phyloP scores from a whole-genome alignment of 30 jellyfish, hydroid and myxozoan species.

The Morbakka virulenta region DNA sequence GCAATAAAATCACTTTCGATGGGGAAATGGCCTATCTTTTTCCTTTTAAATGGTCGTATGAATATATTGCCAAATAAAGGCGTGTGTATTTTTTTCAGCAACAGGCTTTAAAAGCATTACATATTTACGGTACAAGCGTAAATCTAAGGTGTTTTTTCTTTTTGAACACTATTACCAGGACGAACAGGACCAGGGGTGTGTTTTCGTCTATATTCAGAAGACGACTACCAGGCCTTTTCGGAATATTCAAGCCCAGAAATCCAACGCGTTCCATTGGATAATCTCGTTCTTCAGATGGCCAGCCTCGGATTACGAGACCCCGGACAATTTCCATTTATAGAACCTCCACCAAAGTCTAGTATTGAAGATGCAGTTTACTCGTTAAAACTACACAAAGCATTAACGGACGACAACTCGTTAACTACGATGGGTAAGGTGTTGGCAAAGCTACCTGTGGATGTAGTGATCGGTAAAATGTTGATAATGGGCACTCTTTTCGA shows the following conservation, averaged over 20 bases:
- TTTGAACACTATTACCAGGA: no score
- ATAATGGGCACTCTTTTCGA: constrained; percentile 89
- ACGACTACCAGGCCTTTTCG: constrained; percentile 81
- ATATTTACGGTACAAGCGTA: no score
- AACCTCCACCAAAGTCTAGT: constrained; percentile 86
- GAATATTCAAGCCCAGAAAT: constrained; percentile 97
- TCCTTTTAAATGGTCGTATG: no score
- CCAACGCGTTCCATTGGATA: constrained; percentile 93
- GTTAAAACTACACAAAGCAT: constrained; percentile 79
- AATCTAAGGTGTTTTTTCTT: no score
- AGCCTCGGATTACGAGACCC: constrained; percentile 93
- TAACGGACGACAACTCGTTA: constrained; percentile 61
- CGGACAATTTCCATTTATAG: constrained; percentile 86
- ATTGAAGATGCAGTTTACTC: constrained; percentile 69
- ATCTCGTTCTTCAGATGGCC: constrained; percentile 91
- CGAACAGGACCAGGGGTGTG: constrained; percentile 99
- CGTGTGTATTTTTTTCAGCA: no score
- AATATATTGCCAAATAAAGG: no score
- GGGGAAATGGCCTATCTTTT: no score
- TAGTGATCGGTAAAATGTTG: constrained; percentile 87
- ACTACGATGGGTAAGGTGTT: constrained; percentile 91
- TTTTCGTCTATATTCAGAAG: constrained; percentile 90
- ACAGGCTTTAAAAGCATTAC: no score
- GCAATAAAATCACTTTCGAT: no score
- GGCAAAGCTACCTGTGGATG: constrained; percentile 94